Evolutionary conservation across 1,140 invertebrate species (phyloP), one percentile per base, ranked within the genome.

Genomic region (Drosophila bipectinata): DNA sequence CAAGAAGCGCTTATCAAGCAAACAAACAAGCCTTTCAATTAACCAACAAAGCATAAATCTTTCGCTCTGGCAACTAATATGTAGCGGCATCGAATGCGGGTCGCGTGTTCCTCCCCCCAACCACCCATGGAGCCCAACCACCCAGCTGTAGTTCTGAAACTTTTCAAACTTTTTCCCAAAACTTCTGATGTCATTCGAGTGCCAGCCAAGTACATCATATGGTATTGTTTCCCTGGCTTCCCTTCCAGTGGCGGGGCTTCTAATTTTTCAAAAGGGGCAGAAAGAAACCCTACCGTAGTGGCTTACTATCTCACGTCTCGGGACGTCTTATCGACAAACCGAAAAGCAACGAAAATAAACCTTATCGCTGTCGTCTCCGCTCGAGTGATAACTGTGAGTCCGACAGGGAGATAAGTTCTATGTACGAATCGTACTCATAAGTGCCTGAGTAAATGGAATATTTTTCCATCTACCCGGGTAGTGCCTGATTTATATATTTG

Each of bases 321-420:
- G 66, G 14, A 2, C 24, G 72, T 53, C 73, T 76, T 76, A 76
- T 76, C 73, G 73, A 14, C 62, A 63, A 73, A 74, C 71, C 37
- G 30, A 55, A 74, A 73, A 73, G 47, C 32, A 79, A 62, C 52
- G 59, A 58, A 74, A 74, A 69, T 69, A 69, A 74, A 66, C 69
- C 78, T 88, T 85, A 85, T 85, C 82, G 74, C 60, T 26, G 37
- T 69, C 51, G 73, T 49, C 78, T 62, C 48, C 32, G 75, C 51
- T 68, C 55, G 55, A 61, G 69, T 79, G 83, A 88, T 88, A 85
- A 76, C 74, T 78, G 69, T 30, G 48, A 21, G 62, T 60, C 28
- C 51, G 55, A 72, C 74, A 39, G 58, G 54, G 51, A 87, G 82
- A 85, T 88, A 85, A 88, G 82, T 76, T 76, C n/a, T 63, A 58